Conservation (phyloP, 2,113 vertebrate genomes). For the Porphyrio hochstetteri region DNA sequence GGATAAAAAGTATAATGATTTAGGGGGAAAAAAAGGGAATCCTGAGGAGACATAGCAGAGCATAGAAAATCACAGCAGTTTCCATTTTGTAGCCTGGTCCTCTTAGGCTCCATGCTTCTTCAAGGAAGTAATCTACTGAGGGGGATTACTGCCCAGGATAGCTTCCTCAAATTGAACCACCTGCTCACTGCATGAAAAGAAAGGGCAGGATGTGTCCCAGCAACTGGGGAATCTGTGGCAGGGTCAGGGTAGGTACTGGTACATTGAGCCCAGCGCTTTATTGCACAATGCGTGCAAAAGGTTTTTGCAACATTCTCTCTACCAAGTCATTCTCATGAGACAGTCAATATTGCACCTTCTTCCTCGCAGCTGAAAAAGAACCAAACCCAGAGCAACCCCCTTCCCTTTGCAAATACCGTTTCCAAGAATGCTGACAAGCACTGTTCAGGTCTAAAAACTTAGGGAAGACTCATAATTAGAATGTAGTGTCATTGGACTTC, state of each 20-base stretch:
- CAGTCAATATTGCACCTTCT: background rate
- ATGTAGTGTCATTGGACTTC: background rate
- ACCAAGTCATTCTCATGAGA: background rate
- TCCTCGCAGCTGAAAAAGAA: background rate
- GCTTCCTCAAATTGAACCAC: background rate
- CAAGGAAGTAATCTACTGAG: background rate
- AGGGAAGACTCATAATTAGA: conserved; percentile 1
- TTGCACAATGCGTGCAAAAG: background rate
- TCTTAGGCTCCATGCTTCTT: background rate
- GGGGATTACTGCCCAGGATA: background rate
- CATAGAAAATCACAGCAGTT: background rate
- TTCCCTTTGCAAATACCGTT: background rate
- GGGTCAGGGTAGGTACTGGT: background rate
- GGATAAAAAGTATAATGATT: background rate
- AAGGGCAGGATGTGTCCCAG: background rate
- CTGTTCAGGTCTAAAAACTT: background rate
- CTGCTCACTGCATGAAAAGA: background rate
- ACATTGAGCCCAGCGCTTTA: background rate
- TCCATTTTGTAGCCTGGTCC: background rate
- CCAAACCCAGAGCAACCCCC: background rate
- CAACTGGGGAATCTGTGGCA: background rate
- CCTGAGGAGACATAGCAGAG: background rate
- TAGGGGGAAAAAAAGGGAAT: background rate
- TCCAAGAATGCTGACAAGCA: background rate
- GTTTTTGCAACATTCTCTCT: background rate